phyloP scores from a whole-genome alignment of 2,797 vertebrate genomes.

The Microctenopoma stevenorrisi region DNA sequence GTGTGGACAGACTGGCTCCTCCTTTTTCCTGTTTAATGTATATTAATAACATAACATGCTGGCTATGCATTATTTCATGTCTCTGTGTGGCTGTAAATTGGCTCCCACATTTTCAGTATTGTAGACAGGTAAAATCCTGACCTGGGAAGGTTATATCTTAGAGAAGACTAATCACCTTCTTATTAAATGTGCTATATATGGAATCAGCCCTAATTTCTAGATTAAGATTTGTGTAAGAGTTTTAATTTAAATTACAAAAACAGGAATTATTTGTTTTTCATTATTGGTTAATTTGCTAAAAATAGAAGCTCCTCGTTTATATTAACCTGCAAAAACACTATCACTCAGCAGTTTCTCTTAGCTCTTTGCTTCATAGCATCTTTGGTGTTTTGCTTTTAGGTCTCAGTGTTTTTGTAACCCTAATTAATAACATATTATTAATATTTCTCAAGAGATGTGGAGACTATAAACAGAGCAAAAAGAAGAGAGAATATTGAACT shows the following conservation, averaged over 20 bases:
- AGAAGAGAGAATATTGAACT: too few relatives aligned
- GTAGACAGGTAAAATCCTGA: neutral
- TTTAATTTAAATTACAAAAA: constrained; percentile 6
- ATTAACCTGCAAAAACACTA: neutral
- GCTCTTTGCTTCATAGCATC: neutral
- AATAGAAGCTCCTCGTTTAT: neutral
- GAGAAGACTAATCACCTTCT: neutral
- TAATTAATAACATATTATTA: too few relatives aligned
- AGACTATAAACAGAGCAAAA: too few relatives aligned
- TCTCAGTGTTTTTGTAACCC: too few relatives aligned
- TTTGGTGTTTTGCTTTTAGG: neutral
- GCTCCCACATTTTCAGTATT: neutral
- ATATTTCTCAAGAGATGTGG: too few relatives aligned
- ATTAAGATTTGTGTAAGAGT: neutral
- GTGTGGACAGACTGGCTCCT: constrained; percentile 15
- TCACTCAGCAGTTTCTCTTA: neutral
- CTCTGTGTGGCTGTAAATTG: neutral
- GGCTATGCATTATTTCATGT: constrained; percentile 25
- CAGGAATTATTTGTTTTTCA: neutral
- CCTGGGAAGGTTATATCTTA: neutral
- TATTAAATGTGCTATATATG: too few relatives aligned
- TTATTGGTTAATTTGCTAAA: neutral
- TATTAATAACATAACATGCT: constrained; percentile 10
- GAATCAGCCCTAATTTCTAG: neutral
- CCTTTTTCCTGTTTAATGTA: constrained; percentile 27